Evolutionary conservation across 1,140 invertebrate species (phyloP).

Genomic region (Leptoteleia sp.): DNA sequence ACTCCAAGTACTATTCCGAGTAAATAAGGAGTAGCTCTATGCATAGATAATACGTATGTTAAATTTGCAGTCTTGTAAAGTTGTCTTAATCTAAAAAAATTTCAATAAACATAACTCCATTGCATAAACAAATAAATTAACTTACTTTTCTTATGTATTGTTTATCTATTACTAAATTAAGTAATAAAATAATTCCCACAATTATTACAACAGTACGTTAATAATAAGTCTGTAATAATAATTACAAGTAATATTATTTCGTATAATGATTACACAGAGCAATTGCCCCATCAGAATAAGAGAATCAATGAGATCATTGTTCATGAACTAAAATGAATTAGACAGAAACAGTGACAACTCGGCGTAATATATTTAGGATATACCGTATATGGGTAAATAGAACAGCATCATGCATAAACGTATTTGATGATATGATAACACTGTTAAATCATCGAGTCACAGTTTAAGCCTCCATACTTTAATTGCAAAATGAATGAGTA

Average conservation of each 20-base stretch:
- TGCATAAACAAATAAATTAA: too few relatives aligned
- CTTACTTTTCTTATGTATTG: too few relatives aligned
- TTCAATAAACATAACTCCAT: background rate
- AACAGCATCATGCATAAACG: conserved; percentile 19
- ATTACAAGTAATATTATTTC: conserved; percentile 7
- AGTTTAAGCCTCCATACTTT: conserved; percentile 15
- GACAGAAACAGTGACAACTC: conserved; percentile 24
- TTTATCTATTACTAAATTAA: too few relatives aligned
- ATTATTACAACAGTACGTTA: background rate
- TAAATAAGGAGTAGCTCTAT: conserved; percentile 85
- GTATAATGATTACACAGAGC: background rate
- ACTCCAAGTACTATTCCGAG: conserved; percentile 84
- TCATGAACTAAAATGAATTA: conserved; percentile 19
- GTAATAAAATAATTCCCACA: background rate
- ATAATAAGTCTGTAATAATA: conserved; percentile 5
- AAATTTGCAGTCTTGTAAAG: conserved; percentile 85
- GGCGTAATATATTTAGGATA: conserved; percentile 23
- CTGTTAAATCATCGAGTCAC: conserved; percentile 16
- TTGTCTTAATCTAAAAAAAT: conserved; percentile 83
- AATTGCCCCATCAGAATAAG: conserved; percentile 24
- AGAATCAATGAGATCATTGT: conserved; percentile 26
- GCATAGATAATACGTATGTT: conserved; percentile 83
- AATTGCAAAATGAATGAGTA: background rate
- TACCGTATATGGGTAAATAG: conserved; percentile 32
- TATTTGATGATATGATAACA: conserved; percentile 29